These are phyloP conservation scores for Helobdella robusta DNA, from an alignment of 2,888 invertebrate species.

Conservation along the genomic window DNA sequence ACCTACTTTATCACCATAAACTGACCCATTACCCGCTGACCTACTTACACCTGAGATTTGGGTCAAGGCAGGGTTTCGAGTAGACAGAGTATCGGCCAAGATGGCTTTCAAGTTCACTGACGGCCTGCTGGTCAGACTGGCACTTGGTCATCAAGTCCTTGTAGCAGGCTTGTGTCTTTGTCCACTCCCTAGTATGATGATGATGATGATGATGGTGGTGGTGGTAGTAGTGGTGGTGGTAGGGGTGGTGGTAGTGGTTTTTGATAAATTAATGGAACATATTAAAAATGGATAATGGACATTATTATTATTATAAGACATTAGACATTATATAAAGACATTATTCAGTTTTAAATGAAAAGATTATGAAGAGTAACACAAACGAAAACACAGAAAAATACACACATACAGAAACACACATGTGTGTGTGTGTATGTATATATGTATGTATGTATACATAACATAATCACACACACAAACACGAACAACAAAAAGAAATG, in stretches of 20 bases:
- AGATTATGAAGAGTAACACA: too few relatives aligned
- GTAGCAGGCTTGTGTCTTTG: constrained; percentile 25
- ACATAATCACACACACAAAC: not conserved
- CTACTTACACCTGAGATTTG: constrained; percentile 25
- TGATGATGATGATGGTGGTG: not conserved
- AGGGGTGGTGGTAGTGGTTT: not conserved
- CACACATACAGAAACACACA: too few relatives aligned
- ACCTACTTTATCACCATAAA: too few relatives aligned
- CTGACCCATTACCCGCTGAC: too few relatives aligned
- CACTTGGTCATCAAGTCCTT: constrained; percentile 23
- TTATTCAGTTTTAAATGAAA: too few relatives aligned
- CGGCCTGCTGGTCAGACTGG: constrained; percentile 17
- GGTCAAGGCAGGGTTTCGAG: constrained; percentile 26
- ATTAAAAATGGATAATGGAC: too few relatives aligned
- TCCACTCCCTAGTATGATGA: constrained; percentile 26
- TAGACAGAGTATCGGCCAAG: constrained; percentile 26
- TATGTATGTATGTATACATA: constrained; percentile 2
- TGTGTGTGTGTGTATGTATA: constrained; percentile 3
- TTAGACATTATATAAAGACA: too few relatives aligned
- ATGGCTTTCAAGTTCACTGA: constrained; percentile 26
- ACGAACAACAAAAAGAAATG: too few relatives aligned
- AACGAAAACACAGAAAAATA: too few relatives aligned
- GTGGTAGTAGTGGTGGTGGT: not conserved
- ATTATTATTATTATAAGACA: too few relatives aligned
- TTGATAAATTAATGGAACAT: not conserved